Conservation (phyloP, 2,888 invertebrate genomes). For the Eremobia ochroleuca region DNA sequence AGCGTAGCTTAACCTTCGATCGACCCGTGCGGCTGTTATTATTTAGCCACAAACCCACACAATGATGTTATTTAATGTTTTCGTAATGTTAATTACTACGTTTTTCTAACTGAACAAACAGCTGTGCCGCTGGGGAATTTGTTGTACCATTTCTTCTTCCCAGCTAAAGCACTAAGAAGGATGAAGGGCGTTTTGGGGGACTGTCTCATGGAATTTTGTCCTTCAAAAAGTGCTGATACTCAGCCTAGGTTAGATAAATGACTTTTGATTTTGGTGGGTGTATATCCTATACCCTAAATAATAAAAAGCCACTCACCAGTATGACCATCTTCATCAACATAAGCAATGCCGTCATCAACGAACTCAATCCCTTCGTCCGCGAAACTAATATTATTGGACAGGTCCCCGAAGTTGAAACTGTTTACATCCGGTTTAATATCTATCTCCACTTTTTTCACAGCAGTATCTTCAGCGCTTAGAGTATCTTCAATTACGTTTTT, state of each 20-base stretch:
- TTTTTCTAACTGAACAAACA: not conserved
- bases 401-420: slow-evolving; percentile 59
- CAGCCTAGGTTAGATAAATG: not conserved
- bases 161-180: not conserved
- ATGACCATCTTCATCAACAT: slow-evolving; percentile 45
- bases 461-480: not conserved
- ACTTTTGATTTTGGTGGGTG: not conserved
- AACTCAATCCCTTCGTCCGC: slow-evolving; percentile 79
- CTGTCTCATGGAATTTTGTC: not conserved
- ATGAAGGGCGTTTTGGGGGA: not conserved
- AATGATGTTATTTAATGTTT: not conserved
- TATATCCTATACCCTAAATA: not conserved
- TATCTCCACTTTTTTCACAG: slow-evolving; percentile 8
- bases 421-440: slow-evolving; percentile 11
- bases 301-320: slow-evolving; percentile 38
- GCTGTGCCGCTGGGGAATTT: not conserved
- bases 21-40: not conserved
- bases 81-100: not conserved
- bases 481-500: not conserved
- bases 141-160: not conserved
- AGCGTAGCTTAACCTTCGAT: not conserved
- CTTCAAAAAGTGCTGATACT: not conserved
- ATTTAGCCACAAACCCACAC: not conserved
- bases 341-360: slow-evolving; percentile 75
- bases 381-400: slow-evolving; percentile 70